Conservation (phyloP, 2,888 invertebrate species). For the Pandemis corylana region DNA sequence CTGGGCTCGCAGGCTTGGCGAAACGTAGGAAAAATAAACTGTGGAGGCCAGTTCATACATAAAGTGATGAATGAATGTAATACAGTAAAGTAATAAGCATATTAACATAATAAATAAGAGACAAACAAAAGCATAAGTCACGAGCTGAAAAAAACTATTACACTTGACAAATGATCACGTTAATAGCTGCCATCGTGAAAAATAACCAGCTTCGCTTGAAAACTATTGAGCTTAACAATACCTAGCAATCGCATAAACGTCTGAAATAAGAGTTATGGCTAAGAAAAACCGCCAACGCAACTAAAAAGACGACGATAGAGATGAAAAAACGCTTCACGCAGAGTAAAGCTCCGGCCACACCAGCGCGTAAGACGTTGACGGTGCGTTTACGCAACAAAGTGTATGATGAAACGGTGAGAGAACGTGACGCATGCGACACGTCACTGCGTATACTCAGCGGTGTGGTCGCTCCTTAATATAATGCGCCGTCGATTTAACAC, state of each 20-base stretch:
- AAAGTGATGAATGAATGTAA: neutral
- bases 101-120: conserved; percentile 1
- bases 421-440: too few species aligned
- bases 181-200: conserved; percentile 14
- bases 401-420: too few species aligned
- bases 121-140: conserved; percentile 9
- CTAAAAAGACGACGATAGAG: neutral
- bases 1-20: too few species aligned
- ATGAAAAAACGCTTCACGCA: neutral
- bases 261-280: neutral
- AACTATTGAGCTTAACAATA: conserved; percentile 6
- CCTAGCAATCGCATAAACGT: conserved; percentile 6
- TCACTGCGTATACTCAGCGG: too few species aligned
- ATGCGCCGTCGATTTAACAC: neutral
- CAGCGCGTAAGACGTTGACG: too few species aligned
- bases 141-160: conserved; percentile 7
- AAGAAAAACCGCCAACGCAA: neutral
- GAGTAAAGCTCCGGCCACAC: neutral
- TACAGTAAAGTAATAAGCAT: neutral
- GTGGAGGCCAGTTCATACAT: too few species aligned
- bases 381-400: too few species aligned
- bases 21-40: too few species aligned
- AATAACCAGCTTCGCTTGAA: conserved; percentile 6
- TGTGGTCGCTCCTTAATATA: neutral
- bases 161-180: conserved; percentile 16